These are phyloP conservation scores for Crioceris asparagi DNA, from an alignment of 2,888 invertebrate species.

Conservation along the genomic window DNA sequence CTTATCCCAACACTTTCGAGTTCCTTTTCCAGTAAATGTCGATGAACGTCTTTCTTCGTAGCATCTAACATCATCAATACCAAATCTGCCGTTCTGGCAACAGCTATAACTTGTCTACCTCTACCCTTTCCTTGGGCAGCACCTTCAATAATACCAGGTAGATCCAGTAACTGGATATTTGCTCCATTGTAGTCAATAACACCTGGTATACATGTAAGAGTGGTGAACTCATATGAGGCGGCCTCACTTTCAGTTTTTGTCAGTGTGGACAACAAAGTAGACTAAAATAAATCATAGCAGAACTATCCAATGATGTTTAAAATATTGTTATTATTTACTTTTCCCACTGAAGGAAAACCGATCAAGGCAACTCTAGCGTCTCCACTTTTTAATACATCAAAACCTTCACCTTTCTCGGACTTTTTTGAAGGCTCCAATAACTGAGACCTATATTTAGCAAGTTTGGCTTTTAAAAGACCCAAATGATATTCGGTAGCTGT, in stretches of 20 bases:
- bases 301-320: too few species aligned
- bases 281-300: conserved; percentile 51
- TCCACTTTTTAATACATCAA: conserved; percentile 98
- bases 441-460: conserved; percentile 91
- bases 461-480: conserved; percentile 91
- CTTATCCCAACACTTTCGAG: conserved; percentile 96
- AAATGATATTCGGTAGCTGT: conserved; percentile 98
- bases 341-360: conserved; percentile 97
- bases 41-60: conserved; percentile 94
- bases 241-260: conserved; percentile 96
- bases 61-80: conserved; percentile 99
- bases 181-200: conserved; percentile 98
- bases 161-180: conserved; percentile 93
- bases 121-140: conserved; percentile 66
- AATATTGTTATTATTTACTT: conserved; percentile 45
- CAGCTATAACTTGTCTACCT: conserved; percentile 74
- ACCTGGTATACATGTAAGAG: conserved; percentile 97
- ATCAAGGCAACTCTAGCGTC: conserved; percentile 97
- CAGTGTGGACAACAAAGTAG: conserved; percentile 87
- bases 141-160: conserved; percentile 99
- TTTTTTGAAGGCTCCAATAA: conserved; percentile 91
- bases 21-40: conserved; percentile 83
- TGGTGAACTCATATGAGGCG: conserved; percentile 98
- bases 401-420: conserved; percentile 91
- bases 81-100: conserved; percentile 94